A percentile compares a stretch with the other conserved stretches of the same genome.
Evolutionary conservation across 1,140 invertebrate genomes (phyloP).

Genomic region (Drosophila nigrodunni): DNA sequence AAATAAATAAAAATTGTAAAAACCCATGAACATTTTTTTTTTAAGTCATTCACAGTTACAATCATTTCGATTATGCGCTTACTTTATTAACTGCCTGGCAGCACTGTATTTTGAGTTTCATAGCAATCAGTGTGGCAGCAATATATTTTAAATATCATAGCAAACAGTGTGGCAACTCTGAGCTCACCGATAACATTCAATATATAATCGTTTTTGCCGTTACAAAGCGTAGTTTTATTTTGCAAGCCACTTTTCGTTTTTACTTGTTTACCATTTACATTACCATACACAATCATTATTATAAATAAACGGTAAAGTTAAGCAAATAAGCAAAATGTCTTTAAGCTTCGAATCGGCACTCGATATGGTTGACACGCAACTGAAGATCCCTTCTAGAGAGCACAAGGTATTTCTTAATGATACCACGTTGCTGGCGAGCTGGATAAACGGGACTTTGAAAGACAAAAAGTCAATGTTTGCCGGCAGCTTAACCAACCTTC

Average conservation of each 20-base stretch:
- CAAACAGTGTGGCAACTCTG: background rate
- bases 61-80: background rate
- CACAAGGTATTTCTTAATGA: conserved; percentile 19
- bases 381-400: conserved; percentile 5
- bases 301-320: background rate
- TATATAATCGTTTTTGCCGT: background rate
- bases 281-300: background rate
- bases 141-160: background rate
- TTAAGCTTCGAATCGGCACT: conserved; percentile 11
- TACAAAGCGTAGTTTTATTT: background rate
- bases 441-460: conserved; percentile 3
- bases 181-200: background rate
- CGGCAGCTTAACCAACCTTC: conserved; percentile 13
- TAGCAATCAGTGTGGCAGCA: background rate
- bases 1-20: background rate
- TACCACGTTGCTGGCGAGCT: background rate
- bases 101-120: too few relatives aligned
- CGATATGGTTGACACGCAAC: background rate
- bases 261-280: too few relatives aligned
- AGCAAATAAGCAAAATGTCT: background rate
- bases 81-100: too few relatives aligned
- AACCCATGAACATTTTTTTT: background rate
- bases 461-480: conserved; percentile 9
- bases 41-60: background rate
- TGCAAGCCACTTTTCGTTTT: background rate